Evolutionary conservation across 1,140 invertebrate genomes (phyloP), one percentile per base, ranked within the genome.

Genomic region (Sipha flava): DNA sequence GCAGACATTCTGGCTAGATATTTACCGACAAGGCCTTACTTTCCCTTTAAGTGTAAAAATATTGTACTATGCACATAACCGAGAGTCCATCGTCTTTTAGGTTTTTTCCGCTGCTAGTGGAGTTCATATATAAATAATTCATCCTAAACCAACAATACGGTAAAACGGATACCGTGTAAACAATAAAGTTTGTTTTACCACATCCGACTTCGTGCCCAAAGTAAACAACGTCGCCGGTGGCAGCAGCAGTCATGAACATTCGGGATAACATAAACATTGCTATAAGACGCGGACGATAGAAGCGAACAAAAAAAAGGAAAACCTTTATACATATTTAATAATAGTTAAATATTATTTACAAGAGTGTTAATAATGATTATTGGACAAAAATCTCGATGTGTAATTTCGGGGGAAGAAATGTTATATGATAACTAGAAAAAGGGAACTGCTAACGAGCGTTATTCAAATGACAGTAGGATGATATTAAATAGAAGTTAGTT

Each of bases 141-240:
- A 59, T 77, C 73, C 73, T 77, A 59, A 77, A 59, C 73, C 52
- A 77, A 77, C 73, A 77, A 40, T 18, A 59, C 49, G 49, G 73
- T 43, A 75, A 54, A 75, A 54, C 72, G 72, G 73, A 77, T 77
- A 77, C 52, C 73, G 73, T 59, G 73, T 59, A 77, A 77, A 77
- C 73, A 77, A 77, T 59, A 10, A 59, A 59, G 73, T 77, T 77
- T 77, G 49, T 37, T 57, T 77, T 77, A 75, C 47, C 72, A 54
- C 52, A 43, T 77, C 73, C 73, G 73, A 77, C 73, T 57, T 29
- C 21, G 34, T 40, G 49, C 34, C 21, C 52, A 31, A n/a, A 34
- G 49, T 34, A 75, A 54, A 75, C 47, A 23, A 23, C 16, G 37
- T 26, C 18, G 26, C 14, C 34, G 64, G 40, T 6, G n/a, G 40